Percentiles rank a stretch among this genome's conserved stretches.
These are phyloP conservation scores for Aphidius gifuensis DNA, from an alignment of 1,140 invertebrate genomes.

Conservation along the genomic window DNA sequence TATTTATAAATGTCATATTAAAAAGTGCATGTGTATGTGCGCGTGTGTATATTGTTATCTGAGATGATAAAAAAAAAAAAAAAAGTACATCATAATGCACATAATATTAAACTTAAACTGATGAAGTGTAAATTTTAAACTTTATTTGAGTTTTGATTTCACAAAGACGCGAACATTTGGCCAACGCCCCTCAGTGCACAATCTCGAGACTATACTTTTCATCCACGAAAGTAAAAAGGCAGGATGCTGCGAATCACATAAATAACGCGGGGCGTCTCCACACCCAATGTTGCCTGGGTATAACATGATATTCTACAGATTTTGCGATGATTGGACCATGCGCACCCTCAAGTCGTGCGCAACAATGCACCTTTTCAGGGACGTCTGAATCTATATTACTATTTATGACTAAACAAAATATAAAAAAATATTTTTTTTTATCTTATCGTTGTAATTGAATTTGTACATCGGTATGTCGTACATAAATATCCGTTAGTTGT, in stretches of 20 bases:
- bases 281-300: slow-evolving; percentile 40
- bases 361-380: slow-evolving; percentile 24
- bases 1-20: no score
- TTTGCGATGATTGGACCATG: slow-evolving; percentile 56
- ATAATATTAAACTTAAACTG: no score
- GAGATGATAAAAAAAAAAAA: no score
- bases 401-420: no score
- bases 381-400: slow-evolving; percentile 14
- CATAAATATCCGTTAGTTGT: no score
- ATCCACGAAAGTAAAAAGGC: slow-evolving; percentile 36
- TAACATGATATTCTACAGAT: slow-evolving; percentile 46
- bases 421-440: no score
- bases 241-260: slow-evolving; percentile 39
- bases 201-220: slow-evolving; percentile 43
- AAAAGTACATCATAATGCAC: no score
- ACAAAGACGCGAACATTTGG: slow-evolving; percentile 29
- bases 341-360: slow-evolving; percentile 38
- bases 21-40: no score
- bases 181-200: slow-evolving; percentile 47
- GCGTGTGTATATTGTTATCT: no score
- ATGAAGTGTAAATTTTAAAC: no score
- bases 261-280: slow-evolving; percentile 38
- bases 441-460: no score
- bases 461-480: no score
- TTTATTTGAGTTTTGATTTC: neutral